Evolutionary conservation across 2,797 vertebrate species (phyloP).

Genomic region (Prunella strophiata): DNA sequence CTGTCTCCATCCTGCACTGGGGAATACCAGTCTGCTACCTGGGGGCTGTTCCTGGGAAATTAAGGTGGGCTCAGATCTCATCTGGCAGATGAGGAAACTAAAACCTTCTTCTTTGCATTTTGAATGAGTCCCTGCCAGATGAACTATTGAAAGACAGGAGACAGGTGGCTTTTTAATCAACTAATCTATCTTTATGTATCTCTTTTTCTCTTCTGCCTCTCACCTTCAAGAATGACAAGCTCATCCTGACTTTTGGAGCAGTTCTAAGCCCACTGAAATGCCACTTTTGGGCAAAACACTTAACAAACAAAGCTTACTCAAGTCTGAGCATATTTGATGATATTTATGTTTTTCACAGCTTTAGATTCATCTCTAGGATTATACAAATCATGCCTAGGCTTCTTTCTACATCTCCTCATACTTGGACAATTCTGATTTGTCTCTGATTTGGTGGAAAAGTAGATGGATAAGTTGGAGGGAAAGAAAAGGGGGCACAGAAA

Average conservation of each 20-base stretch:
- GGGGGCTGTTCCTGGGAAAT: neutral
- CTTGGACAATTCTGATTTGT: neutral
- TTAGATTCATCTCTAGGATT: neutral
- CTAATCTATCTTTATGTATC: neutral
- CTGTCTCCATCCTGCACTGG: neutral
- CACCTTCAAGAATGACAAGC: neutral
- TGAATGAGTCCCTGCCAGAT: neutral
- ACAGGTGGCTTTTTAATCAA: slow-evolving; percentile 3
- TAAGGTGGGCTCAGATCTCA: neutral
- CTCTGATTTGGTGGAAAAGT: neutral
- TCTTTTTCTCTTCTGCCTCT: neutral
- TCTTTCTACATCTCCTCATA: neutral
- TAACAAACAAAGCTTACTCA: neutral
- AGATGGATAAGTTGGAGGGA: neutral
- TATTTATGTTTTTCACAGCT: neutral
- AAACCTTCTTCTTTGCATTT: neutral
- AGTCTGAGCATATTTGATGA: neutral
- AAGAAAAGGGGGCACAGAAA: neutral
- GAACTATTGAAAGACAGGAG: neutral
- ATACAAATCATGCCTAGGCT: neutral
- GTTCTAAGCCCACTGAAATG: neutral
- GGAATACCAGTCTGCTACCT: neutral
- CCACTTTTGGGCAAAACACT: neutral
- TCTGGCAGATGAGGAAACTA: neutral
- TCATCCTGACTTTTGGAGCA: neutral